Evolutionary conservation across 2,113 vertebrate species (phyloP), one percentile per base, ranked within the genome.

Genomic region (Cyrtonyx montezumae): DNA sequence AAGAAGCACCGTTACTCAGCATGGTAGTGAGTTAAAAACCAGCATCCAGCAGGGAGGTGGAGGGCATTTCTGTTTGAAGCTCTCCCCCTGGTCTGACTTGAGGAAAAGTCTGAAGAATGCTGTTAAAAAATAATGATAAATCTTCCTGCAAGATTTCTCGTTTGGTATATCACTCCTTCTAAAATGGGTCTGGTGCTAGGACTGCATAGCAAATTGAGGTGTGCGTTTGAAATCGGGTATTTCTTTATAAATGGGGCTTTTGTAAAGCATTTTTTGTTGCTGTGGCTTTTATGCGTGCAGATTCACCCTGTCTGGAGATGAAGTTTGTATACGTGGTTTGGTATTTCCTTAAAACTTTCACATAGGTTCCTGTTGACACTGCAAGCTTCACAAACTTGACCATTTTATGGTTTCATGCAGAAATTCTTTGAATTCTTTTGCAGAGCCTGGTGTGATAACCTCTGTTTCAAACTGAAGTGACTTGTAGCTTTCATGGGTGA

Each of bases 391-490:
- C 69, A 75, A 42, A 45, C 78, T 32, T 4, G 13, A 34, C 55
- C 65, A 6, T 13, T 79, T 82, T 49, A 67, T 67, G 87, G 91
- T 82, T 76, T 88, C 42, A 0, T 53, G 22, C 76, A 46, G 84
- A 93, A 82, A 81, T 76, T 80, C 83, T 82, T 75, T 48, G 62
- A 93, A 71, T 81, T 61, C 45, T 59, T 77, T 79, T 66, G 70
- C 62, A 87, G 40, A 82, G 79, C 66, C 19, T 69, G 36, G 15
- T 49, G 77, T 21, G 84, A 68, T 48, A 14, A 14, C 16, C 25
- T 81, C 55, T 1, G 11, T 48, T 59, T 58, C 75, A 46, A 69
- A 43, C 12, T 17, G 53, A 63, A 81, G 58, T 18, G 73, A 69
- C 0, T 46, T 3, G 2, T 34, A 14, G 53, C 48, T 66, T 84